Conservation (phyloP, 2,888 invertebrate species). For the Poecilobothrus nobilitatus region DNA sequence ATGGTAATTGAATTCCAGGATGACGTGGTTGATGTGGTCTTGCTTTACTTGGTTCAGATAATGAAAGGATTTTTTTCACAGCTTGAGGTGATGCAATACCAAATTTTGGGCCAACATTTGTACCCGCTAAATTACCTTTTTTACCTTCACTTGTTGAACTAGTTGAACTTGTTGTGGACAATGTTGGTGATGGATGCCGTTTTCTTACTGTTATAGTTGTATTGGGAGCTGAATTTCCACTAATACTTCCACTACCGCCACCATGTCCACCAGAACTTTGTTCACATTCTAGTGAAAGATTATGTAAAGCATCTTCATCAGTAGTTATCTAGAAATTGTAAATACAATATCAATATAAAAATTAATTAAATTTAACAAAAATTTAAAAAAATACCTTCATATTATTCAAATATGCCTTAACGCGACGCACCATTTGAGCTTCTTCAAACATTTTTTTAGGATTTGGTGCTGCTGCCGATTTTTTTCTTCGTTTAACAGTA, state of each 20-base stretch:
- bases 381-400: constrained; percentile 51
- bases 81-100: constrained; percentile 91
- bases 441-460: constrained; percentile 99
- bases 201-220: constrained; percentile 52
- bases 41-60: constrained; percentile 81
- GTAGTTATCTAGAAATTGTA: constrained; percentile 49
- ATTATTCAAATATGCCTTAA: constrained; percentile 89
- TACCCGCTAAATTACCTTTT: constrained; percentile 43
- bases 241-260: constrained; percentile 49
- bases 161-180: constrained; percentile 85
- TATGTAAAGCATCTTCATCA: constrained; percentile 83
- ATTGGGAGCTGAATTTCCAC: constrained; percentile 47
- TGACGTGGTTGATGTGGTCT: constrained; percentile 79
- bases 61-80: constrained; percentile 85
- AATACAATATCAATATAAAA: neutral
- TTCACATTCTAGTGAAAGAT: constrained; percentile 85
- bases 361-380: neutral
- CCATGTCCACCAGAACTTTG: constrained; percentile 42
- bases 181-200: constrained; percentile 85
- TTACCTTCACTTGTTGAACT: constrained; percentile 75
- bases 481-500: constrained; percentile 82
- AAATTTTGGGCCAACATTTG: constrained; percentile 53
- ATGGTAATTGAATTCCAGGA: constrained; percentile 52
- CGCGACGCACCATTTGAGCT: constrained; percentile 95
- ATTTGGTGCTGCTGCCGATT: constrained; percentile 83